phyloP scores from a whole-genome alignment of 2,888 invertebrate genomes.

The Ornithoptera priamus region DNA sequence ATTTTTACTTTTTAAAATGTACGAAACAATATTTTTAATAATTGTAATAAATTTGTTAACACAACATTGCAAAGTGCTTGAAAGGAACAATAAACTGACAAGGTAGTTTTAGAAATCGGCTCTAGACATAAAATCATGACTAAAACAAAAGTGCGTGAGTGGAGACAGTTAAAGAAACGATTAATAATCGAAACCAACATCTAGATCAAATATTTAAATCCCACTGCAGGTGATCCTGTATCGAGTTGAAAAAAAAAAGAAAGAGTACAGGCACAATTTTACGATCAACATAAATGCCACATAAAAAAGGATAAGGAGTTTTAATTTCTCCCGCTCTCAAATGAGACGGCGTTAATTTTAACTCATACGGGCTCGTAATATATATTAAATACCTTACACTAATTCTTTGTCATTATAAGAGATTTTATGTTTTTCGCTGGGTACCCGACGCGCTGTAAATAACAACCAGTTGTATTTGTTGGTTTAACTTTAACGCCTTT shows the following conservation, averaged over 20 bases:
- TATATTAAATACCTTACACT: constrained; percentile 48
- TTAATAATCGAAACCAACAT: constrained; percentile 34
- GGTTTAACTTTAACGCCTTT: constrained; percentile 68
- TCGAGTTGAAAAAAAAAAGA: constrained; percentile 50
- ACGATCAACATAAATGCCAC: constrained; percentile 75
- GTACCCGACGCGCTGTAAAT: constrained; percentile 64
- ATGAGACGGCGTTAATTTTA: constrained; percentile 77
- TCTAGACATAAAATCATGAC: constrained; percentile 2
- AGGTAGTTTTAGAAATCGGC: neutral
- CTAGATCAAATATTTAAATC: constrained; percentile 39
- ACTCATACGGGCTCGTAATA: constrained; percentile 41
- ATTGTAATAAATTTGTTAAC: too few species aligned
- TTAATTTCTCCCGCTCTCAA: constrained; percentile 72
- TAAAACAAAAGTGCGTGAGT: constrained; percentile 23
- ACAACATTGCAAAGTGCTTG: too few species aligned
- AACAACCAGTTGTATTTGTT: constrained; percentile 69
- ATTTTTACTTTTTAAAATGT: too few species aligned
- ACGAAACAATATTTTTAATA: too few species aligned
- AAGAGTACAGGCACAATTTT: constrained; percentile 66
- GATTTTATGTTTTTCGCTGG: constrained; percentile 55
- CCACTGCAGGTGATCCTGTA: constrained; percentile 43
- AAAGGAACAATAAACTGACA: neutral
- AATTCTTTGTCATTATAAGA: constrained; percentile 72
- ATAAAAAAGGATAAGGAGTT: constrained; percentile 76
- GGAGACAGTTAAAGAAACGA: constrained; percentile 27